These are phyloP conservation scores for Drosophila pegasa DNA, from an alignment of 2,888 invertebrate genomes.

Conservation along the genomic window DNA sequence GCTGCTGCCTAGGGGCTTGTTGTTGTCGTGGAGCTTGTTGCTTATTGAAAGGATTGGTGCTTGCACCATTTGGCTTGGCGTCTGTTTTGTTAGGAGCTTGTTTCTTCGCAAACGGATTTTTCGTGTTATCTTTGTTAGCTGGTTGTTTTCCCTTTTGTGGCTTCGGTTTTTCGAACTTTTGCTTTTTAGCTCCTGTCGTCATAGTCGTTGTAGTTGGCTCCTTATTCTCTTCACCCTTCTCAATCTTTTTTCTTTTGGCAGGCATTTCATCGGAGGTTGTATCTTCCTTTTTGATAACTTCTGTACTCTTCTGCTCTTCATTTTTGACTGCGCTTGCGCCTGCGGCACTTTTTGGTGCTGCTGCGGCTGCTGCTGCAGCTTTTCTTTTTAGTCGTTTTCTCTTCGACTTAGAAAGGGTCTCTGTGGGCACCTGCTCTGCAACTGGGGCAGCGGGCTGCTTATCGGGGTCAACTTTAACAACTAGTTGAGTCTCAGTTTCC, in stretches of 20 bases:
- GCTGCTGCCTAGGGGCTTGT: background rate
- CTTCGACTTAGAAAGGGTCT: constrained; percentile 62
- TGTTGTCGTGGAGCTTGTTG: background rate
- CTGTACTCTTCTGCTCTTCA: background rate
- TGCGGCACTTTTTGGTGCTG: constrained; percentile 2
- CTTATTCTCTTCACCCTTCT: background rate
- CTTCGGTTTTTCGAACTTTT: constrained; percentile 3
- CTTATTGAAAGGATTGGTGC: constrained; percentile 22
- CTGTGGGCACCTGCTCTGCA: constrained; percentile 20
- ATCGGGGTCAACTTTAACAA: constrained; percentile 1
- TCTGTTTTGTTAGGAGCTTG: constrained; percentile 20
- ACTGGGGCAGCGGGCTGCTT: constrained; percentile 4
- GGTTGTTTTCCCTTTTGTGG: constrained; percentile 4
- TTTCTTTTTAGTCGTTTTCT: constrained; percentile 68
- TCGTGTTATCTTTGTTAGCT: constrained; percentile 14
- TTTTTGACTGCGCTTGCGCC: background rate
- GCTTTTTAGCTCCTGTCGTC: constrained; percentile 20
- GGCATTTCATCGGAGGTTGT: background rate
- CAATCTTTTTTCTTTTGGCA: constrained; percentile 1
- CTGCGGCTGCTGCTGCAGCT: constrained; percentile 53
- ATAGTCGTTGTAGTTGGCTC: constrained; percentile 1
- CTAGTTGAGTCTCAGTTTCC: constrained; percentile 18
- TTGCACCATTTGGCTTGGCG: background rate
- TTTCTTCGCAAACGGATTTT: constrained; percentile 39
- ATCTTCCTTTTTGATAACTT: constrained; percentile 6